These are phyloP conservation scores for Muraenolepis orangiensis DNA, from an alignment of 2,797 vertebrate genomes.

Conservation along the genomic window DNA sequence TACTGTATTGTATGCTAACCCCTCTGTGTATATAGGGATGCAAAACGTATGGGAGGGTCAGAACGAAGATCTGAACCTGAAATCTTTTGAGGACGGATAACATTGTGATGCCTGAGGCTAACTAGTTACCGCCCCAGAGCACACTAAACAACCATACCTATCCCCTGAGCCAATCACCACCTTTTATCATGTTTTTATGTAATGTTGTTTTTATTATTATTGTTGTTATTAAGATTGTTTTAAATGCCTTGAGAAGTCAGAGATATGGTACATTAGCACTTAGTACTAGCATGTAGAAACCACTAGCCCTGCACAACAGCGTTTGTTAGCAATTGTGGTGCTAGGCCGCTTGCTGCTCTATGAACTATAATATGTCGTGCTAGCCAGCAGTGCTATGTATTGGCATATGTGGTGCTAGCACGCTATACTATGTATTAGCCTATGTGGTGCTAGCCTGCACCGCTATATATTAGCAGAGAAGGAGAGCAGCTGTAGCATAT, in stretches of 20 bases:
- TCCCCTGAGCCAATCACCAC: background rate
- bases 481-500: constrained; percentile 66
- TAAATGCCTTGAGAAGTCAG: constrained; percentile 63
- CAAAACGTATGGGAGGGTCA: constrained; percentile 72
- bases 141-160: constrained; percentile 1
- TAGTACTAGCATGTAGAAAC: constrained; percentile 76
- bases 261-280: constrained; percentile 80
- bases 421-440: background rate
- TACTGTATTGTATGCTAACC: constrained; percentile 71
- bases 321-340: constrained; percentile 56
- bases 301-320: constrained; percentile 59
- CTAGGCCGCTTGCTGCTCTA: constrained; percentile 31
- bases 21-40: constrained; percentile 80
- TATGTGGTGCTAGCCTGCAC: background rate
- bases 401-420: background rate
- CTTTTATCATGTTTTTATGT: background rate
- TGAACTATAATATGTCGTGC: background rate
- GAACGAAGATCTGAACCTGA: constrained; percentile 29
- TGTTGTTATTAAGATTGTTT: constrained; percentile 55
- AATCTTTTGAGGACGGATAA: constrained; percentile 40
- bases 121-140: background rate
- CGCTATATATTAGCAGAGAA: constrained; percentile 52
- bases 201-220: constrained; percentile 60
- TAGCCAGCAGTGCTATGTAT: background rate
- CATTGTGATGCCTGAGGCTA: background rate